Percentiles rank a stretch among this genome's conserved stretches.
Evolutionary conservation across 2,113 vertebrate genomes (phyloP).

Genomic region (Lucifuga dentata): DNA sequence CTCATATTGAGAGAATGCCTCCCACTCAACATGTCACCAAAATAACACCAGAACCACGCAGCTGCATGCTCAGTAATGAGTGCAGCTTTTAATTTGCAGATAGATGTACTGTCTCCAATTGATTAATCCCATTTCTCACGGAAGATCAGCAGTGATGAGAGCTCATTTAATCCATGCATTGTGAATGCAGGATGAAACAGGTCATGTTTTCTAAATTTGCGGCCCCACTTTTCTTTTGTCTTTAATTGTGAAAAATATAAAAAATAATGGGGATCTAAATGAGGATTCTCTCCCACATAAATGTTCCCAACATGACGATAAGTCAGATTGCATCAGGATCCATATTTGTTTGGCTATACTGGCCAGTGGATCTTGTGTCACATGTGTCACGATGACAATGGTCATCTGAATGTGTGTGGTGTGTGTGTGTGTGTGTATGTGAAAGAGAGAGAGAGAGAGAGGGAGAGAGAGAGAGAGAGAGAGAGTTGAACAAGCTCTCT

Average conservation of each 20-base stretch:
- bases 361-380: constrained; percentile 47
- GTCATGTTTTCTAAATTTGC: constrained; percentile 36
- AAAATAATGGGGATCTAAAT: constrained; percentile 52
- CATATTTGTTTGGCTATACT: not conserved
- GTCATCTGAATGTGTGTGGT: constrained; percentile 18
- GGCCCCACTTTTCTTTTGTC: constrained; percentile 54
- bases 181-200: constrained; percentile 54
- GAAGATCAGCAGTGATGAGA: constrained; percentile 74
- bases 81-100: constrained; percentile 59
- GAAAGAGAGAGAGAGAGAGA: not conserved
- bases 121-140: constrained; percentile 81
- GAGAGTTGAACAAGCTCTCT: constrained; percentile 67
- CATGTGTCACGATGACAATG: constrained; percentile 37
- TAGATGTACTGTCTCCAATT: constrained; percentile 59
- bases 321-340: constrained; percentile 61
- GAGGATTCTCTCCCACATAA: constrained; percentile 62
- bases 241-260: constrained; percentile 40
- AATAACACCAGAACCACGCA: constrained; percentile 54
- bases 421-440: not conserved
- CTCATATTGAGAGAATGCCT: constrained; percentile 14
- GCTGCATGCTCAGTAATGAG: constrained; percentile 41
- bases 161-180: constrained; percentile 71
- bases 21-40: constrained; percentile 60
- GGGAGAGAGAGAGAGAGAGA: constrained; percentile 14
- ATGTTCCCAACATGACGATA: constrained; percentile 40